Evolutionary conservation across 1,140 invertebrate species (phyloP).

Genomic region (Euborellia annulipes): DNA sequence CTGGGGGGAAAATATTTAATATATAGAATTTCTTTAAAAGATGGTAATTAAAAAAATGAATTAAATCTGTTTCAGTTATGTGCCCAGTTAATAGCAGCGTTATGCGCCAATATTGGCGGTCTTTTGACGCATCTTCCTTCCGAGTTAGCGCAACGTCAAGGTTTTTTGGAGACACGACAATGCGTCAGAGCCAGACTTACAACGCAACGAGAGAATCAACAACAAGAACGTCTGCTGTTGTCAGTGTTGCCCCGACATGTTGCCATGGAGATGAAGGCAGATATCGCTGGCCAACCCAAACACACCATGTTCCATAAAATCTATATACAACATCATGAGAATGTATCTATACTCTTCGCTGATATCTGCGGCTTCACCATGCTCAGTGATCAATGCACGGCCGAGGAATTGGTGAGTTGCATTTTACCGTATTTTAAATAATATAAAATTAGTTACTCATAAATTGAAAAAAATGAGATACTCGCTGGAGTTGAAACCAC

Average conservation of each 20-base stretch:
- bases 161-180: slow-evolving; percentile 86
- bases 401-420: slow-evolving; percentile 72
- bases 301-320: slow-evolving; percentile 95
- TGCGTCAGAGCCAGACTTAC: slow-evolving; percentile 84
- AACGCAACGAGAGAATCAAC: slow-evolving; percentile 86
- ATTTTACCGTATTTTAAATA: no score
- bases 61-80: no score
- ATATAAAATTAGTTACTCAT: no score
- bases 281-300: slow-evolving; percentile 79
- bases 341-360: slow-evolving; percentile 93
- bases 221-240: slow-evolving; percentile 85
- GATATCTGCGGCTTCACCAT: slow-evolving; percentile 96
- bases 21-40: no score
- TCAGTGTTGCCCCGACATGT: slow-evolving; percentile 89
- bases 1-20: no score
- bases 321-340: slow-evolving; percentile 90
- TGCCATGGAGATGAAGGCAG: slow-evolving; percentile 94
- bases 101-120: slow-evolving; percentile 71
- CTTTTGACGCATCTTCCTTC: slow-evolving; percentile 84
- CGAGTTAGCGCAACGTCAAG: slow-evolving; percentile 77
- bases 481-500: no score
- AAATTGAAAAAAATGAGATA: no score
- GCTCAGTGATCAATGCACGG: slow-evolving; percentile 86
- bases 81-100: no score
- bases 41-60: no score